These are phyloP conservation scores for Platycnemis pennipes DNA, from an alignment of 2,888 invertebrate genomes.

Conservation along the genomic window DNA sequence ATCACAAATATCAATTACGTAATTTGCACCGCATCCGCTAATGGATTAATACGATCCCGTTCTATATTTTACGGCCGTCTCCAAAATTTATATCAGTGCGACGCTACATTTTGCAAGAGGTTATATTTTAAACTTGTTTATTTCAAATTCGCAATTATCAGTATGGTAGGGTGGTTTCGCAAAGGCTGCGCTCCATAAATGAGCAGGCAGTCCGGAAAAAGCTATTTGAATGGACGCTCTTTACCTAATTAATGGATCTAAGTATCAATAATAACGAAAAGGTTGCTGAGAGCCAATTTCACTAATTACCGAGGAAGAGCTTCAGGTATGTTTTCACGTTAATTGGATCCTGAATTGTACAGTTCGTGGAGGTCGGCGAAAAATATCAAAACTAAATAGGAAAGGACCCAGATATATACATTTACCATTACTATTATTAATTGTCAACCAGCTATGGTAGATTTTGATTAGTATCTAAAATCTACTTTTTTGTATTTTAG, in stretches of 20 bases:
- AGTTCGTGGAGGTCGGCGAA: too few relatives aligned
- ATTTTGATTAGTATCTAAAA: too few relatives aligned
- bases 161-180: neutral
- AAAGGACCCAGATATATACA: too few relatives aligned
- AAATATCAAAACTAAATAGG: too few relatives aligned
- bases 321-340: neutral
- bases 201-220: neutral
- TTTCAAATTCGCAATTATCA: neutral
- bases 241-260: neutral
- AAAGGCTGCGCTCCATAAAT: neutral
- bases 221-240: neutral
- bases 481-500: too few relatives aligned
- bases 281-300: neutral
- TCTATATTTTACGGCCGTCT: neutral
- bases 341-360: neutral
- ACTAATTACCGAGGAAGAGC: neutral
- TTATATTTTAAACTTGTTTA: neutral
- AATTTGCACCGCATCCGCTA: neutral
- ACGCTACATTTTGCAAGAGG: neutral
- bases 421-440: too few relatives aligned
- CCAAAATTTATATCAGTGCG: neutral
- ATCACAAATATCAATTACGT: constrained; percentile 11
- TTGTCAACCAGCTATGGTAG: too few relatives aligned
- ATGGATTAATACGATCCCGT: neutral
- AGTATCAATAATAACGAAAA: neutral